Evolutionary conservation across 2,888 invertebrate species (phyloP).

Genomic region (Poecilobothrus nobilitatus): DNA sequence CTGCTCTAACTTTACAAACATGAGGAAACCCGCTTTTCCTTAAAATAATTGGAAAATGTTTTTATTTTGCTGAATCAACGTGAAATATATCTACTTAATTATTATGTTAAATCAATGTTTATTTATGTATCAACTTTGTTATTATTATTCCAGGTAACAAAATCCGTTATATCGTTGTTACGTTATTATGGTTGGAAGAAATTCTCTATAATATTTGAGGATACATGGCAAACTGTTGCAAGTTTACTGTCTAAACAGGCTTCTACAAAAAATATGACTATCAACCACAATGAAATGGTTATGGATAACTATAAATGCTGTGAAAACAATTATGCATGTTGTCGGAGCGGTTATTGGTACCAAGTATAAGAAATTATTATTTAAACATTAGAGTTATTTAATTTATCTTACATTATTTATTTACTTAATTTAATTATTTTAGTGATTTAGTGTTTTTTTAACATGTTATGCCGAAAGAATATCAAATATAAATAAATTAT

Average conservation of each 20-base stretch:
- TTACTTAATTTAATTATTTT: background rate
- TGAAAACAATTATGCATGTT: slow-evolving; percentile 64
- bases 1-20: no score
- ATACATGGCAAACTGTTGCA: slow-evolving; percentile 73
- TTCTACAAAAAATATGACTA: slow-evolving; percentile 66
- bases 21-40: no score
- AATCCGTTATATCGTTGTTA: slow-evolving; percentile 85
- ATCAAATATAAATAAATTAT: no score
- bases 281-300: slow-evolving; percentile 67
- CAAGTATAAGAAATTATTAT: slow-evolving; percentile 48
- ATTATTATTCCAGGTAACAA: slow-evolving; percentile 63
- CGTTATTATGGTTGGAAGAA: slow-evolving; percentile 89
- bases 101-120: no score
- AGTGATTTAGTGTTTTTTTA: background rate
- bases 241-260: slow-evolving; percentile 71
- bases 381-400: background rate
- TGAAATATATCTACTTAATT: no score
- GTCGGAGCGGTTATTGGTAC: slow-evolving; percentile 72
- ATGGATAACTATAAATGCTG: slow-evolving; percentile 70
- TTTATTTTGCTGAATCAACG: no score
- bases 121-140: background rate
- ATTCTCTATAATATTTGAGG: slow-evolving; percentile 81
- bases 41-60: no score
- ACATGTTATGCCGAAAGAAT: no score
- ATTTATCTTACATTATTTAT: no score